These are phyloP conservation scores for Agrilus mali DNA, from an alignment of 2,888 invertebrate species.

Conservation along the genomic window DNA sequence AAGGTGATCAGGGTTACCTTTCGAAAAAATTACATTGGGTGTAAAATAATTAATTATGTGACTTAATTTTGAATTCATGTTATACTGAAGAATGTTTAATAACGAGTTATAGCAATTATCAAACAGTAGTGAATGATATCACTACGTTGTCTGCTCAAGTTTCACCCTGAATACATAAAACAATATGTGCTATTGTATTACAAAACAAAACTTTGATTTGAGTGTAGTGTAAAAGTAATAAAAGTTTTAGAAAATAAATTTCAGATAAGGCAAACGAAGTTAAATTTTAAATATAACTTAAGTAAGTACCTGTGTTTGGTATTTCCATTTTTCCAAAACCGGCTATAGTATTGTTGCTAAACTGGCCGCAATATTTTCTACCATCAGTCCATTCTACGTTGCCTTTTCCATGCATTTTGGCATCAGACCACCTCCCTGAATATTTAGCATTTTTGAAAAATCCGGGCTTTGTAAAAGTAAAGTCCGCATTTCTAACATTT, in stretches of 20 bases:
- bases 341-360: slow-evolving; percentile 59
- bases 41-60: no score
- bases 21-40: no score
- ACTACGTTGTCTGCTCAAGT: no score
- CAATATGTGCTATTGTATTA: no score
- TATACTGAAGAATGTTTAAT: no score
- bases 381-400: slow-evolving; percentile 74
- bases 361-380: slow-evolving; percentile 66
- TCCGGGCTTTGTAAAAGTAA: slow-evolving; percentile 57
- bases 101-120: no score
- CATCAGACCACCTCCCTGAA: slow-evolving; percentile 68
- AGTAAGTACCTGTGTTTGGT: slow-evolving; percentile 41
- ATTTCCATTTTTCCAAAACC: slow-evolving; percentile 61
- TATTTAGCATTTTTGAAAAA: slow-evolving; percentile 69
- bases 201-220: no score
- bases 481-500: slow-evolving; percentile 54
- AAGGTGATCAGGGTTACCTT: no score
- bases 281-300: slow-evolving; percentile 1
- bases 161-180: no score
- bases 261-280: neutral
- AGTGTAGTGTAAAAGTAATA: neutral
- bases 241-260: neutral
- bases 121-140: no score
- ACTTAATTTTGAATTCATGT: no score
- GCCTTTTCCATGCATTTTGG: slow-evolving; percentile 73